phyloP scores from a whole-genome alignment of 37 sponge, comb jelly and placozoan genomes.

The Halisarca cf. caerulea region DNA sequence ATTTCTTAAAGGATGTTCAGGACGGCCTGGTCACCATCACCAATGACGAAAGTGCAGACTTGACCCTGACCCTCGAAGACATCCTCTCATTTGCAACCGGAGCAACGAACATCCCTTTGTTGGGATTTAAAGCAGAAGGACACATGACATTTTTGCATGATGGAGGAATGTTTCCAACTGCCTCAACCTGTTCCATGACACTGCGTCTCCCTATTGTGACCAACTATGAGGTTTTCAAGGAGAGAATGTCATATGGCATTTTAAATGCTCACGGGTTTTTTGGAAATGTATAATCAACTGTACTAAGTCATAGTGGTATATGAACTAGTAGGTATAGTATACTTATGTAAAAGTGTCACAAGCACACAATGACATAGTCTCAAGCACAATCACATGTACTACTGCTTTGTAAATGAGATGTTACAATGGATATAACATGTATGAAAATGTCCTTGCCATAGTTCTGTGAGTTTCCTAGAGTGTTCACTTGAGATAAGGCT shows the following conservation, averaged over 20 bases:
- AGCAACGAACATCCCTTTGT: neutral
- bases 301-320: neutral
- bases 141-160: neutral
- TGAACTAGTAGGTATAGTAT: neutral
- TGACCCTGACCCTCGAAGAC: conserved; percentile 3
- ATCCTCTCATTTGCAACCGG: conserved; percentile 26
- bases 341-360: neutral
- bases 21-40: neutral
- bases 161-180: neutral
- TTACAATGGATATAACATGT: neutral
- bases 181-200: neutral
- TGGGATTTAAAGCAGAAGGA: conserved; percentile 7
- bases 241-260: conserved; percentile 17
- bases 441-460: conserved; percentile 19
- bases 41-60: neutral
- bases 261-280: conserved; percentile 25
- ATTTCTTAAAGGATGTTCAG: conserved; percentile 17
- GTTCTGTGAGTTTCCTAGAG: conserved; percentile 10
- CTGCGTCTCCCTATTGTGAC: neutral
- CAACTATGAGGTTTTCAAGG: conserved; percentile 12
- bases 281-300: conserved; percentile 18
- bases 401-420: conserved; percentile 8
- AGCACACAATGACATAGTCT: neutral
- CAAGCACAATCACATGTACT: neutral
- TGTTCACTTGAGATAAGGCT: neutral